Conservation (phyloP, 2,113 vertebrate species). For the Saimiri boliviensis region DNA sequence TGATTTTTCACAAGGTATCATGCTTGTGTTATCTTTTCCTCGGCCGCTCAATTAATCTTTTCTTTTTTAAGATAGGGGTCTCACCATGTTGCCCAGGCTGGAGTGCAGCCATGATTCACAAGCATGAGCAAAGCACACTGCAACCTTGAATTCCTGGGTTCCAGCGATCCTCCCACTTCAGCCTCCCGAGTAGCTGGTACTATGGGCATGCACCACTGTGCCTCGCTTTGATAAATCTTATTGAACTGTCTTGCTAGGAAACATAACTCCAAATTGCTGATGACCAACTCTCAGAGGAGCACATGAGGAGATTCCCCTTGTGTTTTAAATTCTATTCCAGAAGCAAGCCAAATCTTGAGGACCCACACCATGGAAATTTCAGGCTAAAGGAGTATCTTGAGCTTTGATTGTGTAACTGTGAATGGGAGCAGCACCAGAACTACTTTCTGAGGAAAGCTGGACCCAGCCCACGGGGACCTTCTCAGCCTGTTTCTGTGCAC, state of each 20-base stretch:
- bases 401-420: neutral
- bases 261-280: neutral
- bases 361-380: neutral
- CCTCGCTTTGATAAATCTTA: neutral
- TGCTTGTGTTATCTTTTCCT: neutral
- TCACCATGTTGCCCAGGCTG: neutral
- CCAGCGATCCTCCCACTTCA: neutral
- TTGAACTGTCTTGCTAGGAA: neutral
- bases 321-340: neutral
- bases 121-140: neutral
- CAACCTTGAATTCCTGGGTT: neutral
- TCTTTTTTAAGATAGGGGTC: neutral
- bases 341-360: neutral
- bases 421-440: neutral
- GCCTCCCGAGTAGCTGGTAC: neutral
- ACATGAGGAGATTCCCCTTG: neutral
- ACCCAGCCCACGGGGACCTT: neutral
- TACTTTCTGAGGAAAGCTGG: neutral
- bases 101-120: neutral
- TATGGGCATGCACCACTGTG: neutral
- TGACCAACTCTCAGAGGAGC: neutral
- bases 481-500: neutral
- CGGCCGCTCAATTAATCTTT: neutral
- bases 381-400: neutral
- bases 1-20: neutral